A percentile compares a stretch with the other conserved stretches of the same genome.
These are phyloP conservation scores for Tachysurus fulvidraco DNA, from an alignment of 2,113 vertebrate genomes.

Conservation along the genomic window DNA sequence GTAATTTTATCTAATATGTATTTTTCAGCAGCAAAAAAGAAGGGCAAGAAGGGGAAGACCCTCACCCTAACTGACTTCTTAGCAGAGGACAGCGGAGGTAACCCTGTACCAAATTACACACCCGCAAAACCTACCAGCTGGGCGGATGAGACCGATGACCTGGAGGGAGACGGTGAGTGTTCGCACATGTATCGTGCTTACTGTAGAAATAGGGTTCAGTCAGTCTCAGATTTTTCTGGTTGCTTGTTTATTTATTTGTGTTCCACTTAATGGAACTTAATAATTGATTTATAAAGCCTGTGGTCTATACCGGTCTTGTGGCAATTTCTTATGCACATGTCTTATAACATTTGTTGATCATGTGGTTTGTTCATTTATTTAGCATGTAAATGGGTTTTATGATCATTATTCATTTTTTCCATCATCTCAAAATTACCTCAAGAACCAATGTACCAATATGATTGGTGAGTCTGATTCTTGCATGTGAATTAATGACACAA, in stretches of 20 bases:
- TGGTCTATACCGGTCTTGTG: background rate
- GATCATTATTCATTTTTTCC: background rate
- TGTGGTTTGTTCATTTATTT: background rate
- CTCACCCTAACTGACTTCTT: constrained; percentile 82
- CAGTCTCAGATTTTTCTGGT: background rate
- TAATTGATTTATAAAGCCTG: background rate
- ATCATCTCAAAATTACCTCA: background rate
- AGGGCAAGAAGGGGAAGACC: constrained; percentile 86
- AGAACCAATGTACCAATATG: background rate
- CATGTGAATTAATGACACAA: background rate
- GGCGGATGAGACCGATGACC: constrained; percentile 84
- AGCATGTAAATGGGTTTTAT: background rate
- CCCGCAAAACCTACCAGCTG: constrained; percentile 79
- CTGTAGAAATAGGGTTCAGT: background rate
- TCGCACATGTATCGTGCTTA: background rate
- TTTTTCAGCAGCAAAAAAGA: constrained; percentile 76
- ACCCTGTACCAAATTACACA: constrained; percentile 64
- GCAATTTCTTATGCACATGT: no score
- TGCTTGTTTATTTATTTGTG: background rate
- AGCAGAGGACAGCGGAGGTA: constrained; percentile 73
- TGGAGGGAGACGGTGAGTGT: constrained; percentile 79
- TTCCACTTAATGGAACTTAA: background rate
- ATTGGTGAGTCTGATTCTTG: background rate
- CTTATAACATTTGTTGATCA: background rate
- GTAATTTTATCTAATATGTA: background rate